These are phyloP conservation scores for Leptoteleia sp. DNA, from an alignment of 1,140 invertebrate genomes.

Conservation along the genomic window DNA sequence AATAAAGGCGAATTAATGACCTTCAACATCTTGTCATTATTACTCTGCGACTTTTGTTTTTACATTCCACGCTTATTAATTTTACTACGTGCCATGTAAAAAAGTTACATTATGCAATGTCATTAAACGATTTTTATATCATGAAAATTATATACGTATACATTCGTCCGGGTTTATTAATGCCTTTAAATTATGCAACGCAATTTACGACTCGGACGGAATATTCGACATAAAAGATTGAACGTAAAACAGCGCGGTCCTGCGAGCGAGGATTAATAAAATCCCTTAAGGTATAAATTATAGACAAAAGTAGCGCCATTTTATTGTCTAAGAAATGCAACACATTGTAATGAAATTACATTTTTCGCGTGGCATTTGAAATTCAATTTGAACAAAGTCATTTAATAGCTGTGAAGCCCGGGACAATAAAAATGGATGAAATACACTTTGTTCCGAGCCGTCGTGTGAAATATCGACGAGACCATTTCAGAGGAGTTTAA, in stretches of 20 bases:
- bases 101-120: background rate
- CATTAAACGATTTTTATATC: conserved; percentile 18
- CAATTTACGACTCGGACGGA: conserved; percentile 52
- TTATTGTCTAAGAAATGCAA: conserved; percentile 53
- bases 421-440: conserved; percentile 61
- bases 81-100: too few species aligned
- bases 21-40: too few species aligned
- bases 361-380: conserved; percentile 52
- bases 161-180: conserved; percentile 39
- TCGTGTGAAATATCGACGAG: conserved; percentile 47
- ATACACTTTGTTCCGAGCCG: conserved; percentile 43
- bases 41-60: too few species aligned
- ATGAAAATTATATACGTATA: conserved; percentile 19
- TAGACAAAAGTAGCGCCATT: conserved; percentile 52
- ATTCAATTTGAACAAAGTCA: conserved; percentile 62
- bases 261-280: conserved; percentile 51
- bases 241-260: conserved; percentile 46
- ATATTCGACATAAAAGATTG: conserved; percentile 58
- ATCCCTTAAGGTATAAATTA: conserved; percentile 57
- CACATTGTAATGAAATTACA: conserved; percentile 61
- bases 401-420: conserved; percentile 48
- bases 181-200: conserved; percentile 50
- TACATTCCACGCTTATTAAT: too few species aligned
- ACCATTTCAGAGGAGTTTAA: conserved; percentile 58
- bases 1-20: too few species aligned